Percentiles rank a stretch among this genome's conserved stretches.
These are phyloP conservation scores for Tinea semifulvella DNA, from an alignment of 2,888 invertebrate species.

Conservation along the genomic window DNA sequence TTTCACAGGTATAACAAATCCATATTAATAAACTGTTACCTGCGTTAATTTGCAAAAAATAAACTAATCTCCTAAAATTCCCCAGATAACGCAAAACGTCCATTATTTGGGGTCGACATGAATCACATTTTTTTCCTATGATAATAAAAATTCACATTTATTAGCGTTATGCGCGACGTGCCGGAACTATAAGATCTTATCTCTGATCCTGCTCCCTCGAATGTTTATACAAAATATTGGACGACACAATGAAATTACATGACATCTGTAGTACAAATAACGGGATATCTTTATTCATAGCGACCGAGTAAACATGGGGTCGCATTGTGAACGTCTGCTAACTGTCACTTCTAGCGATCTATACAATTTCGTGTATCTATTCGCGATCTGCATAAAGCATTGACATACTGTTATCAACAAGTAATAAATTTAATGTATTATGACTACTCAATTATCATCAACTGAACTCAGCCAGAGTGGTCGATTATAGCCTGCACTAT, in stretches of 20 bases:
- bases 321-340: constrained; percentile 54
- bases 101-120: constrained; percentile 43
- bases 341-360: constrained; percentile 30
- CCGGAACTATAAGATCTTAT: constrained; percentile 56
- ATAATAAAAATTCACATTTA: constrained; percentile 49
- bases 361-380: neutral
- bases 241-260: constrained; percentile 65
- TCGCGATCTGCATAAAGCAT: constrained; percentile 8
- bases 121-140: constrained; percentile 28
- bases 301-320: constrained; percentile 45
- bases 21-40: neutral
- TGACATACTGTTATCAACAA: neutral
- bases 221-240: constrained; percentile 65
- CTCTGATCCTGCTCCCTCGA: constrained; percentile 49
- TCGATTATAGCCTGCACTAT: too few relatives aligned
- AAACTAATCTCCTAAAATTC: constrained; percentile 21
- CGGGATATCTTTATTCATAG: constrained; percentile 67
- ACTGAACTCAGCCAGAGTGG: too few relatives aligned
- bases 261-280: constrained; percentile 67
- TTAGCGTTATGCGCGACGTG: constrained; percentile 38
- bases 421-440: too few relatives aligned
- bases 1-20: neutral
- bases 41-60: constrained; percentile 3
- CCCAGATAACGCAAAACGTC: constrained; percentile 47
- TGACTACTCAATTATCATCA: too few relatives aligned